Evolutionary conservation across 2,888 invertebrate species (phyloP).

Genomic region (Drosophila recens): DNA sequence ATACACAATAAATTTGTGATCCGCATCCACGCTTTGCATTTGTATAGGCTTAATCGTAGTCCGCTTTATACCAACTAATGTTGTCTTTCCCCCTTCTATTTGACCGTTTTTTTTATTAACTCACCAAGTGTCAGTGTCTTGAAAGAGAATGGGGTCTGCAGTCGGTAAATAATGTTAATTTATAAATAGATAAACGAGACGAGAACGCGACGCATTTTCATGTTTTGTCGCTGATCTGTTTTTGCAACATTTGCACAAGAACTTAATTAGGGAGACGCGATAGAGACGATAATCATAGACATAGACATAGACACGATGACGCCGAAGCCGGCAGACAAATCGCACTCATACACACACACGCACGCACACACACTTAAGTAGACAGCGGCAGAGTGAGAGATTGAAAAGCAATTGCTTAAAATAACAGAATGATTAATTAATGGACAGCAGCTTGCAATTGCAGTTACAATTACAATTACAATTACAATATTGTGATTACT

Average conservation of each 20-base stretch:
- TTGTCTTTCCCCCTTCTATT: neutral
- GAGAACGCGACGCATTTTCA: conserved; percentile 49
- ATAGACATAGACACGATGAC: conserved; percentile 48
- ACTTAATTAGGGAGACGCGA: conserved; percentile 59
- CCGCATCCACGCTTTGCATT: neutral
- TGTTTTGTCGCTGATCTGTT: conserved; percentile 48
- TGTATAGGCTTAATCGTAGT: neutral
- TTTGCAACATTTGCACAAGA: conserved; percentile 56
- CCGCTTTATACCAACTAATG: neutral
- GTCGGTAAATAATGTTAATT: conserved; percentile 41
- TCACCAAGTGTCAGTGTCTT: conserved; percentile 48
- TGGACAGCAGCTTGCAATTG: conserved; percentile 34
- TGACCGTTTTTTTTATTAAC: conserved; percentile 28
- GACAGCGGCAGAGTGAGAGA: neutral
- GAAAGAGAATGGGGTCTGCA: conserved; percentile 7
- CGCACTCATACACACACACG: conserved; percentile 30
- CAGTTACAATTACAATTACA: conserved; percentile 31
- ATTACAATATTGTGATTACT: conserved; percentile 61
- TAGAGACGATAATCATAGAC: conserved; percentile 32
- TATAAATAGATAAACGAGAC: conserved; percentile 66
- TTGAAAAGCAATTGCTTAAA: conserved; percentile 47
- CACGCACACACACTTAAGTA: conserved; percentile 8
- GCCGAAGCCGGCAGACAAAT: conserved; percentile 39
- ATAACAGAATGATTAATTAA: conserved; percentile 45
- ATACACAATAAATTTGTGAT: neutral